These are phyloP conservation scores for Acropora tenuis DNA, from an alignment of 64 coral and sea anemone species.

Conservation along the genomic window DNA sequence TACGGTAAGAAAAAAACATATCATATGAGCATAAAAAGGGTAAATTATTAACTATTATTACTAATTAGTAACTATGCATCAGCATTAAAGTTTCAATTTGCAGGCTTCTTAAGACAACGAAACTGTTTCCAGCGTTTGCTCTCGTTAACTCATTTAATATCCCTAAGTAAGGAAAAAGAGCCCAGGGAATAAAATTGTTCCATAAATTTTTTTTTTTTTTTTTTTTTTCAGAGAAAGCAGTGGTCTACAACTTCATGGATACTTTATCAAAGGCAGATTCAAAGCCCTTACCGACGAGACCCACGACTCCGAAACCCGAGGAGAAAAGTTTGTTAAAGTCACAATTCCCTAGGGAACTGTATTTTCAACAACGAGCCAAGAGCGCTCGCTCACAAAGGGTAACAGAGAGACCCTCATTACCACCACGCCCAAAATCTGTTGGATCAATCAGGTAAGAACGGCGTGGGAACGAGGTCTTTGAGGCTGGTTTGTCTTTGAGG, in stretches of 20 bases:
- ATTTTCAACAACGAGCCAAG: constrained; percentile 68
- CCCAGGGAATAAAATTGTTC: too few relatives aligned
- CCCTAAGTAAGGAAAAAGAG: too few relatives aligned
- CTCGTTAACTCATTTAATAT: too few relatives aligned
- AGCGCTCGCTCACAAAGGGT: constrained; percentile 84
- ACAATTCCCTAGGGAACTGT: constrained; percentile 78
- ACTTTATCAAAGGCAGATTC: constrained; percentile 75
- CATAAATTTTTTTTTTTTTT: too few relatives aligned
- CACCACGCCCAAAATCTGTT: constrained; percentile 84
- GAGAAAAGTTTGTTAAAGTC: constrained; percentile 11
- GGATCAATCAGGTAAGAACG: constrained; percentile 44
- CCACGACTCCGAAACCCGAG: constrained; percentile 39
- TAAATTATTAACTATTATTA: too few relatives aligned
- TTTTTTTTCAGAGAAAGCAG: constrained; percentile 78
- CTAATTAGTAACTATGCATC: too few relatives aligned
- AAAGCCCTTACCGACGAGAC: constrained; percentile 23
- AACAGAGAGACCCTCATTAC: constrained; percentile 56
- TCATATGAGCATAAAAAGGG: too few relatives aligned
- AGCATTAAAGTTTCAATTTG: too few relatives aligned
- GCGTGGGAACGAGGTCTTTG: too few relatives aligned
- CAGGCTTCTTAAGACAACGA: too few relatives aligned
- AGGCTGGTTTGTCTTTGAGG: too few relatives aligned
- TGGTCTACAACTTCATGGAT: constrained; percentile 90
- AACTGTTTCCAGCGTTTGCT: too few relatives aligned
- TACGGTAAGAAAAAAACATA: constrained; percentile 30